Base-by-base conservation (phyloP, 2,113 vertebrate genomes). In the Phyllostomus discolor region DNA sequence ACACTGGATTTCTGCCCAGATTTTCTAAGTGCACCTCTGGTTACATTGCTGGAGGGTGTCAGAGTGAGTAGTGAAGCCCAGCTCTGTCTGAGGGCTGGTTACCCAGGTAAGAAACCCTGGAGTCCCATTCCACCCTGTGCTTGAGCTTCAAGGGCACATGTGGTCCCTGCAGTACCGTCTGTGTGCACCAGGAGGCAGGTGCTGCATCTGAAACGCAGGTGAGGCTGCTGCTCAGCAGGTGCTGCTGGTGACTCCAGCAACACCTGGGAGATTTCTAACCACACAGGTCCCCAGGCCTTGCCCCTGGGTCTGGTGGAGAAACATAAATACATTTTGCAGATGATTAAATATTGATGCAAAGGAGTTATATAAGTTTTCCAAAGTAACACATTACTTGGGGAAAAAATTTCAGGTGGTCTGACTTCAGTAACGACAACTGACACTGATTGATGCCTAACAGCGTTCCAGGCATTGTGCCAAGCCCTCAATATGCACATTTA, bases 151-250 rank as follows among this genome's bases (percentile, higher is more conserved):
- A 0, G n/a, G 43, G 20, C 72, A n/a, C 4, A 4, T n/a, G 15
- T 22, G 11, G 46, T 67, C 16, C 19, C 41, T 90, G 78, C 28
- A 93, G 95, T 91, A 86, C 97, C 83, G 17, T 88, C 62, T 10
- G 1, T 52, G 73, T 38, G 48, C 73, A 17, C 82, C 72, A 94
- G 95, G 67, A 0, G 48, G 96, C 85, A 92, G 88, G 66, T n/a
- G 75, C 54, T 57, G 69, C 19, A 2, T 75, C 43, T 66, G 66
- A 92, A 83, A 80, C 5, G 48, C 11, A 15, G 22, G 85, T 66
- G 84, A 24, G 26, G 31, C 57, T 2, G 26, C 54, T 10, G n/a
- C 5, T 2, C 46, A 4, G 0, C 16, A 0, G 0, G n/a, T 73
- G 59, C 17, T 41, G 4, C 8, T 5, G 3, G 52, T 10, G 73